Percentiles rank a stretch among this genome's conserved stretches.
Conservation (phyloP, 2,888 invertebrate genomes). For the Bhutanitis thaidina region DNA sequence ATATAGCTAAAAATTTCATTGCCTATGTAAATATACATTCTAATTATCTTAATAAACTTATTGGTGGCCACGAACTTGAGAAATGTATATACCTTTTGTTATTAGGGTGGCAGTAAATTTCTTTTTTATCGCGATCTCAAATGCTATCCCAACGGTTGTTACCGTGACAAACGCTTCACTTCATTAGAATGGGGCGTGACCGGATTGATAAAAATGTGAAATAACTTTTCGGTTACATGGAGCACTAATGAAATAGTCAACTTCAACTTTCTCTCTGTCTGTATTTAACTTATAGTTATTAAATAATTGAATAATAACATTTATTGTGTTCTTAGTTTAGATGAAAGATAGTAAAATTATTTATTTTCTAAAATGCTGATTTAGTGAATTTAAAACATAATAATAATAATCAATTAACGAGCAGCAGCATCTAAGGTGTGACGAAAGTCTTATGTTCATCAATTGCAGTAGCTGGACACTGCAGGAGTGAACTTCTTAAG, state of each 20-base stretch:
- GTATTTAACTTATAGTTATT: conserved; percentile 25
- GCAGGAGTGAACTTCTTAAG: too few relatives aligned
- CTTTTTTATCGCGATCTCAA: conserved; percentile 66
- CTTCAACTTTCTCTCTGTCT: conserved; percentile 16
- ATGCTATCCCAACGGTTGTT: conserved; percentile 56
- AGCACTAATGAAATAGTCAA: conserved; percentile 1
- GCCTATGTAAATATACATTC: background rate
- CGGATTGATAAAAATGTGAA: conserved; percentile 54
- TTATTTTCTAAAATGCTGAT: too few relatives aligned
- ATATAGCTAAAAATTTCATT: background rate
- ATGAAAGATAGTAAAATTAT: background rate
- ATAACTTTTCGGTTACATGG: conserved; percentile 29
- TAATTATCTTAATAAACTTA: background rate
- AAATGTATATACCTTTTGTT: conserved; percentile 16
- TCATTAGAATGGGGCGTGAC: conserved; percentile 64
- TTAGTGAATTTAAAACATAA: too few relatives aligned
- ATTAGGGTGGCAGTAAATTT: conserved; percentile 60
- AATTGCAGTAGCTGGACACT: too few relatives aligned
- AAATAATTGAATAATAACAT: conserved; percentile 24
- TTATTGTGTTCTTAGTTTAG: background rate
- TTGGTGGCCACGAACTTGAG: background rate
- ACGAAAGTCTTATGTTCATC: too few relatives aligned
- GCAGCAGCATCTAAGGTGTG: too few relatives aligned
- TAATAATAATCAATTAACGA: too few relatives aligned
- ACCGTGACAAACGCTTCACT: conserved; percentile 69